These are phyloP conservation scores for Drosophila anomelani DNA, from an alignment of 2,888 invertebrate genomes.

Conservation along the genomic window DNA sequence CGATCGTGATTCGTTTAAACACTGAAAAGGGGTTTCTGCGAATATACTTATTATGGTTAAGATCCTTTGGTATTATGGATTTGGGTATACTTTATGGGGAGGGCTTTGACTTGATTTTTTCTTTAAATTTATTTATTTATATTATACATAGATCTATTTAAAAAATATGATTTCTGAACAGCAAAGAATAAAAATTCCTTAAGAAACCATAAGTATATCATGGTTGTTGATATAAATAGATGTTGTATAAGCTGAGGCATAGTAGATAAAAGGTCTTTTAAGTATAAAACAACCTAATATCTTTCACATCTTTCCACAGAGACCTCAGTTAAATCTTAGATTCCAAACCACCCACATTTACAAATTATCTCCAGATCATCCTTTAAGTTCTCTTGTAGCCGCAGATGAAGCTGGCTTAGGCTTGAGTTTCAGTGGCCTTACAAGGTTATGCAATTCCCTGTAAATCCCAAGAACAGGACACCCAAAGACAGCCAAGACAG, in stretches of 20 bases:
- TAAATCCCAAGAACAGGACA: slow-evolving; percentile 32
- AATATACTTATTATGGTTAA: slow-evolving; percentile 55
- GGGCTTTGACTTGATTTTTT: no score
- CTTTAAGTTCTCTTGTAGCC: neutral
- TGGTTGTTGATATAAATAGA: no score
- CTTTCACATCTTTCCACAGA: neutral
- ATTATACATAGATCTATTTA: no score
- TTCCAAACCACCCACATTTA: neutral
- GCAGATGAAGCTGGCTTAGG: neutral
- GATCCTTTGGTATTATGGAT: no score
- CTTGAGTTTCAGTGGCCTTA: slow-evolving; percentile 18
- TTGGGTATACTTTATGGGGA: no score
- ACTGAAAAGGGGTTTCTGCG: slow-evolving; percentile 53
- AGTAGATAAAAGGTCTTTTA: no score
- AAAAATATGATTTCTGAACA: neutral
- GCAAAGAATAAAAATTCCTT: neutral
- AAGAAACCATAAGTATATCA: neutral
- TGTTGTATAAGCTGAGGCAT: no score
- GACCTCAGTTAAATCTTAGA: neutral
- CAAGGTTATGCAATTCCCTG: slow-evolving; percentile 56
- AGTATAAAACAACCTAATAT: neutral
- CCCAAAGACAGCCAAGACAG: slow-evolving; percentile 37
- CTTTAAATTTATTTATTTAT: neutral
- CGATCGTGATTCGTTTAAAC: slow-evolving; percentile 65
- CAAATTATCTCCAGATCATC: slow-evolving; percentile 9